Evolutionary conservation across 2,888 invertebrate genomes (phyloP), one percentile per base, ranked within the genome.

Genomic region (Rhaphigaster nebulosa): DNA sequence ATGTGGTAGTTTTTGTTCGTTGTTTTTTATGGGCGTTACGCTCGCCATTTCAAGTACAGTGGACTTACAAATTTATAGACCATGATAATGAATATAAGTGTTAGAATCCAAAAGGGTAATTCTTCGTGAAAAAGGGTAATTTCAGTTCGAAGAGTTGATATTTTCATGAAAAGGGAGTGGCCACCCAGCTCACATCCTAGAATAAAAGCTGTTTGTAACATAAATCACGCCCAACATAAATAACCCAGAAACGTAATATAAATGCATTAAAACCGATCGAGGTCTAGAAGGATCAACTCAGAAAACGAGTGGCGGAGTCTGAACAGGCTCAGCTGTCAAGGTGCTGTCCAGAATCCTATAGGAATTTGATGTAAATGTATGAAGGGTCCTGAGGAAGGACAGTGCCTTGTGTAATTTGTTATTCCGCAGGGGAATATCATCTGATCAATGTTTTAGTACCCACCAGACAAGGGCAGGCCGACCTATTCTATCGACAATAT

Each of bases 381-480:
- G 38, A 38, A 76, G 70, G 70, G 8, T 20, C 34, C 26, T 6
- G 70, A 76, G 23, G 34, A 38, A 38, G 70, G 34, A 76, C 70
- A 76, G 0, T 20, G 38, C 23, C 70, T 76, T 10, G 20, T 38
- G 38, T 23, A 76, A 76, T 76, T 76, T 76, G 70, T 76, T 76
- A 76, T 76, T 76, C 70, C 38, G 70, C 20, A 13, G 38, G 38
- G 60, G 70, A 38, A 76, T 20, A 23, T 38, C 20, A 20, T 5
- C 70, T 76, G 70, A 76, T 76, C 70, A 76, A 76, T 34, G 70
- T 38, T 76, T 76, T 23, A 76, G 34, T 23, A 76, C 70, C 70
- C 38, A 8, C 34, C 6, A 15, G 70, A 38, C 34, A 12, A 29
- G 70, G 38, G 65, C 29, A 29, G 65, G 70, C 20, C 20, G 70